Evolutionary conservation across 2,113 vertebrate genomes (phyloP), one percentile per base, ranked within the genome.

Genomic region (Amia ocellicauda): DNA sequence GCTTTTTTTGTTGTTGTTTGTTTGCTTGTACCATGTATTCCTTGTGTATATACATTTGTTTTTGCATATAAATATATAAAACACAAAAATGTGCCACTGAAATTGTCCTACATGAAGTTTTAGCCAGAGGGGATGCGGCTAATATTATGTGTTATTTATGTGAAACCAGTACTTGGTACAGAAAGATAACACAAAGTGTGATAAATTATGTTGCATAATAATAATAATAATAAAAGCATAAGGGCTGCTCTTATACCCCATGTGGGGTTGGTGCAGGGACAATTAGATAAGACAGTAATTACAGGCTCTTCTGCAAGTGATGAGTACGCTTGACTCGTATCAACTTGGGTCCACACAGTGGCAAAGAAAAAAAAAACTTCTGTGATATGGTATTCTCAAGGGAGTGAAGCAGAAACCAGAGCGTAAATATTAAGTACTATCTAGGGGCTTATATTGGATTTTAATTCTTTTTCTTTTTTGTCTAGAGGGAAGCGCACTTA

Each of bases 351-450:
- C 43, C 43, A 17, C n/a, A 7, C 36, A 40, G 14, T 42, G 56
- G 31, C n/a, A 58, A 20, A 1, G 36, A 58, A 58, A 4, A 13
- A 23, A 22, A 29, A 58, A 19, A 40, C 56, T 2, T 16, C n/a
- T 13, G 40, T 0, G 36, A 58, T 13, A n/a, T 23, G 20, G 13
- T 10, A 41, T 41, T 22, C 43, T 27, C 60, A 27, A 19, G 43
- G 29, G 45, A 19, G 17, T 51, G 10, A 22, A 7, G 1, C 2
- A 27, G 23, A 36, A 11, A 40, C 47, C 45, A 36, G 24, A 62
- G 24, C n/a, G 36, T 43, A 63, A 63, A 56, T 55, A 45, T 42
- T 55, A 63, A 55, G 62, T 36, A 45, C 20, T 26, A 24, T 27
- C 52, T 27, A 47, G 36, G 24, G 62, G 26, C 17, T 43, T 52